phyloP scores from a whole-genome alignment of 2,888 invertebrate genomes.

The Cylindroiulus punctatus region DNA sequence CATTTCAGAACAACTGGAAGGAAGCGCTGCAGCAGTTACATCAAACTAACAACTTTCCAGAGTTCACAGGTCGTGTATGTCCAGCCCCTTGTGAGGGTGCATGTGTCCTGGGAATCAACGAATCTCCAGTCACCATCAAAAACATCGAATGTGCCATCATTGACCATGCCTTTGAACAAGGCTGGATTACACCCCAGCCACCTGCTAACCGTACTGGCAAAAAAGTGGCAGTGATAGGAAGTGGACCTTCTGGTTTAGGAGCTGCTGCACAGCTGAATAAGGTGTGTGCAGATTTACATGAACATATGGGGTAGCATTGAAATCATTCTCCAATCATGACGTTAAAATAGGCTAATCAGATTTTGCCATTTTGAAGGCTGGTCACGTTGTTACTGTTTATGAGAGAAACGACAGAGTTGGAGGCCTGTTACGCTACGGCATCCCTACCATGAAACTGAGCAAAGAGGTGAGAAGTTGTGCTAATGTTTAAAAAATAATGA shows the following conservation, averaged over 20 bases:
- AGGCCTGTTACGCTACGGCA: conserved; percentile 95
- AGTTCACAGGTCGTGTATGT: conserved; percentile 87
- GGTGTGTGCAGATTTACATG: conserved; percentile 61
- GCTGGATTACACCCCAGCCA: conserved; percentile 88
- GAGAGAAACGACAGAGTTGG: conserved; percentile 96
- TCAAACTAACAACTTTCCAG: conserved; percentile 99
- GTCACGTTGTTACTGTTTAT: conserved; percentile 95
- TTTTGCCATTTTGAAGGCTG: conserved; percentile 72
- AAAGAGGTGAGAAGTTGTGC: conserved; percentile 75
- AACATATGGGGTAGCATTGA: background rate
- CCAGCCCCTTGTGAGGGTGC: conserved; percentile 98
- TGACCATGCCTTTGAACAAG: conserved; percentile 96
- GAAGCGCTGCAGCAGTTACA: conserved; percentile 91
- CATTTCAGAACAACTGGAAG: conserved; percentile 81
- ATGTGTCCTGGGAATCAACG: conserved; percentile 94
- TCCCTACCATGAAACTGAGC: conserved; percentile 98
- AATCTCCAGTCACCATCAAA: conserved; percentile 97
- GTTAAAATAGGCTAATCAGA: no score
- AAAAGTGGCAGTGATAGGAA: conserved; percentile 89
- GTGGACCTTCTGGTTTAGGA: conserved; percentile 89
- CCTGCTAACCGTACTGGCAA: conserved; percentile 81
- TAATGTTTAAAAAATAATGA: background rate
- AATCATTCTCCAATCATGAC: no score
- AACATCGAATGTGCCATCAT: conserved; percentile 99
- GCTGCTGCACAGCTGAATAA: conserved; percentile 98